These are phyloP conservation scores for Bhutanitis thaidina DNA, from an alignment of 2,888 invertebrate genomes.

Conservation along the genomic window DNA sequence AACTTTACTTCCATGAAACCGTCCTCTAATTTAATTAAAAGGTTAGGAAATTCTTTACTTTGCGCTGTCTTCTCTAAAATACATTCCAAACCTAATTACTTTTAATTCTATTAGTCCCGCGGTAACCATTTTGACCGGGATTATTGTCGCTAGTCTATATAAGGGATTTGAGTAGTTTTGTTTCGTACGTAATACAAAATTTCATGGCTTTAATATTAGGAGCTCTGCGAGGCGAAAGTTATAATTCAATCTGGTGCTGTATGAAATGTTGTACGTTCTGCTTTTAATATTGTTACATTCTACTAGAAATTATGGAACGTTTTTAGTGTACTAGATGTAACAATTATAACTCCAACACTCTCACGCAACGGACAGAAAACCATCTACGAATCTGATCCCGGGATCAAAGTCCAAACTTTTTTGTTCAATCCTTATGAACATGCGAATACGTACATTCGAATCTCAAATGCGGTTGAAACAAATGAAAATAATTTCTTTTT, in stretches of 20 bases:
- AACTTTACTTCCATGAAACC: background rate
- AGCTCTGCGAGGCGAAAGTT: conserved; percentile 11
- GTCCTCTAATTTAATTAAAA: background rate
- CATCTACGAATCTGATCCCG: too few species aligned
- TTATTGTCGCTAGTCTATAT: conserved; percentile 12
- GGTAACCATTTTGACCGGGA: conserved; percentile 14
- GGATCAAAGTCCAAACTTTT: too few species aligned
- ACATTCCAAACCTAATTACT: conserved; percentile 18
- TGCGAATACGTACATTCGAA: too few species aligned
- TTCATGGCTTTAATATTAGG: conserved; percentile 11
- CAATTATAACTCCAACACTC: too few species aligned
- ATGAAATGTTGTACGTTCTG: background rate
- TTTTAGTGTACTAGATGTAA: too few species aligned
- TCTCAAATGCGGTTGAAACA: too few species aligned
- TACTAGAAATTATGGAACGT: background rate
- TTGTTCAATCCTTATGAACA: too few species aligned
- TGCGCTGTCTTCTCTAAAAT: conserved; percentile 4
- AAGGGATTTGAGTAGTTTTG: conserved; percentile 14
- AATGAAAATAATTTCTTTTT: too few species aligned
- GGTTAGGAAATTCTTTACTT: conserved; percentile 2
- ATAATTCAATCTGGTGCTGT: conserved; percentile 11
- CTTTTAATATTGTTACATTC: conserved; percentile 21
- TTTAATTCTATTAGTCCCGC: conserved; percentile 15
- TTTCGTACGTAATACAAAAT: conserved; percentile 12
- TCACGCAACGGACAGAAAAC: too few species aligned